Evolutionary conservation across 2,888 invertebrate genomes (phyloP), one percentile per base, ranked within the genome.

Genomic region (Eurytoma adleriae): DNA sequence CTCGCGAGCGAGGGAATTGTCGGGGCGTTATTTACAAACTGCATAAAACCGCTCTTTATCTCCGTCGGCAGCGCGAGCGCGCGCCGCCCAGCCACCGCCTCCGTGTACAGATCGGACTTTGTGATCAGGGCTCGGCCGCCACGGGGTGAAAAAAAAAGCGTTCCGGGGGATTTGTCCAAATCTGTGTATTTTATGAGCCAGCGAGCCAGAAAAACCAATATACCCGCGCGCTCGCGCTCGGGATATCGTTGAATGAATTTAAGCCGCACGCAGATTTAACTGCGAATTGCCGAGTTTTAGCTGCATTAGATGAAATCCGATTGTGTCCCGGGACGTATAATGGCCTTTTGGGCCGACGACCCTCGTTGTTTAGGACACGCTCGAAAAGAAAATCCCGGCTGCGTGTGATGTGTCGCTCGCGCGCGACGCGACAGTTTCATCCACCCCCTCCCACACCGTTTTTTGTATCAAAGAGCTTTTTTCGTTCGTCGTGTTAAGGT

Each of bases 141-240:
- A 59, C 24, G 54, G 59, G 48, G 24, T 16, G 48, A 64, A 54
- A 69, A 64, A 70, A 71, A 57, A 70, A 48, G 48, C 14, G 27
- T 13, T 16, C 69, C 27, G 54, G 20, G 18, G 82, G 76, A 79
- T 82, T 82, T 79, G 76, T 76, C 56, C 72, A 66, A 82, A 82
- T 79, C 79, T 82, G 69, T 78, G 74, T 80, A 78, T 82, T 82
- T 82, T 82, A 82, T 82, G 82, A 80, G 78, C 40, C 74, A 78
- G 72, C 71, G 79, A 70, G 56, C 66, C 62, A 56, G 77, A 79
- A 82, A 82, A 82, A 82, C 81, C 82, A 78, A 79, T 82, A 82
- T 70, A 76, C 82, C 40, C 64, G 68, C n/a, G n/a, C n/a, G 24
- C 18, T 59, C n/a, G 48, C 64, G 66, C 59, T 18, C 20, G 59